Evolutionary conservation across 2,797 vertebrate genomes (phyloP), one percentile per base, ranked within the genome.

Genomic region (Hyperoplus immaculatus): DNA sequence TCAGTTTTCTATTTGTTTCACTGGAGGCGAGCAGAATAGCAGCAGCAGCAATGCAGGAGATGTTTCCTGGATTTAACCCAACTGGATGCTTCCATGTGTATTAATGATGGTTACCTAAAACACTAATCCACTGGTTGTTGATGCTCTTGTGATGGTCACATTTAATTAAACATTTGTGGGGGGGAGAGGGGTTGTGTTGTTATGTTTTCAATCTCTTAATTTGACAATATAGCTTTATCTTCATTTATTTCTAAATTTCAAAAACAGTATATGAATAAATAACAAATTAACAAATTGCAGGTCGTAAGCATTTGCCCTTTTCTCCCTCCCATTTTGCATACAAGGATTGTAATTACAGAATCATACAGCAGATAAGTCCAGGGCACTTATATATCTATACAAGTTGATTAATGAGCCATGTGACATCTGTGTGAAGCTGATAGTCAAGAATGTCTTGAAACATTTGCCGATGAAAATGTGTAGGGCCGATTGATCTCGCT

Each of bases 391-490:
- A 92, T 87, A 88, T 91, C 85, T 81, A 73, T 90, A 92, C 77
- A 55, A 81, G 72, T 81, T 85, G 85, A 94, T 92, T 82, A 91
- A 92, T 90, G 78, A 84, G 74, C 54, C 88, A 87, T 77, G 83
- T 92, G 92, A 88, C 88, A 92, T 94, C 93, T 92, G 79, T 87
- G 75, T 85, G 83, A 87, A 82, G 82, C 75, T 88, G 78, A 87
- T 83, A 57, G 87, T 84, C 60, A 60, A 62, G 57, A 81, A 60
- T 51, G 79, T 75, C 77, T 75, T 83, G 55, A 69, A 80, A 75
- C 16, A 42, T 6, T 4, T 71, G 69, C 67, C 54, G 72, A 66
- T 86, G 72, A 81, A 88, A 85, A 82, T 65, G 76, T 72, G 77
- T 42, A 2, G 70, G 29, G 56, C 53, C 41, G 7, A 91, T 91